Evolutionary conservation across 2,797 vertebrate species (phyloP), one percentile per base, ranked within the genome.

Genomic region (Lateolabrax maculatus): DNA sequence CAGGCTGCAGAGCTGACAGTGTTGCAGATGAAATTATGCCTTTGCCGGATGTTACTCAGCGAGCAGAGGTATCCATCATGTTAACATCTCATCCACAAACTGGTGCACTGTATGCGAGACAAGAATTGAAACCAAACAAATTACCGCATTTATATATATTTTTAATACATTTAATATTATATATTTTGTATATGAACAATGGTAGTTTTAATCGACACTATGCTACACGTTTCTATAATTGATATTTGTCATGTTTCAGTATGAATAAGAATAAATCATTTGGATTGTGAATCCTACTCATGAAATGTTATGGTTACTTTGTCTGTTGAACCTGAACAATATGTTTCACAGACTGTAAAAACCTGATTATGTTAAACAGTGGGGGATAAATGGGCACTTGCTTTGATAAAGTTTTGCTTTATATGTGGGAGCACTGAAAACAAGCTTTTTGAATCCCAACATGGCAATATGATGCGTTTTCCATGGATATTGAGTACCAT

Each of bases 201-300:
- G 41, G 37, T 71, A 23, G 64, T 87, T 73, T 69, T 85, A 75
- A 48, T n/a, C 58, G 10, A 84, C 52, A 58, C 39, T 74, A 71
- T 82, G 53, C 63, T 58, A 81, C 46, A 76, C 48, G 61, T 74
- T 89, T 84, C 88, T 87, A 71, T 86, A 83, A 43, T 62, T 81
- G 52, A 77, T 48, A 27, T 81, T 79, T 90, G 71, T 77, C 63
- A 75, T 79, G 56, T 67, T 80, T 80, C 44, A 76, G 19, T 75
- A 86, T 60, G 51, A 61, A 67, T 63, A 48, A 62, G 58, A 94
- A 92, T 93, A 92, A 93, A 93, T 88, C 4, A 70, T 86, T 83
- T 63, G 71, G 69, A 84, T 81, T 61, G 49, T 79, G 46, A 90
- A 74, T 34, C 0, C 15, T 65, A 27, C 81, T 37, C 84, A 73